A percentile compares a stretch with the other conserved stretches of the same genome.
Evolutionary conservation across 2,888 invertebrate genomes (phyloP).

Genomic region (Acleris literana): DNA sequence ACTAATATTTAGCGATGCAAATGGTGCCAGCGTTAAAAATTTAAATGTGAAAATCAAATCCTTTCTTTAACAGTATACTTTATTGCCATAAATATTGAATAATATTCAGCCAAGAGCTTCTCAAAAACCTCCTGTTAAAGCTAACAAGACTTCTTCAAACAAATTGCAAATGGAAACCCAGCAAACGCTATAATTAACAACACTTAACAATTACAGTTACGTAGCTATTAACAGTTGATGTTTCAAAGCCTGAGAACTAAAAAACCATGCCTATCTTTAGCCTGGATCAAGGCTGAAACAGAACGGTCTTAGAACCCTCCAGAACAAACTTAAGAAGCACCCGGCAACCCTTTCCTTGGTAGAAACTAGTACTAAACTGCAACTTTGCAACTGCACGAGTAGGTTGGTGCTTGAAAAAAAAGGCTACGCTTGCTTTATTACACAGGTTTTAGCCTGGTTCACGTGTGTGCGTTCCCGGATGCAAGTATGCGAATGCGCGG

Average conservation of each 20-base stretch:
- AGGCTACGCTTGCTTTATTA: conserved; percentile 39
- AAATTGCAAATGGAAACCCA: too few relatives aligned
- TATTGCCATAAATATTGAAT: too few relatives aligned
- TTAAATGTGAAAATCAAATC: too few relatives aligned
- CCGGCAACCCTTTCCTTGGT: not conserved
- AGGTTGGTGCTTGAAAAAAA: conserved; percentile 41
- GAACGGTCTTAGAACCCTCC: conserved; percentile 33
- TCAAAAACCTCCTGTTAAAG: too few relatives aligned
- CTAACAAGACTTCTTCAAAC: too few relatives aligned
- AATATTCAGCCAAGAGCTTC: too few relatives aligned
- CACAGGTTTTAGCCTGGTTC: conserved; percentile 41
- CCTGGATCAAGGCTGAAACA: conserved; percentile 76
- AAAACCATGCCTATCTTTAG: conserved; percentile 69
- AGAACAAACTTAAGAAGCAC: conserved; percentile 11
- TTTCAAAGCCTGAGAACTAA: conserved; percentile 32
- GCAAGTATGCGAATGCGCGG: conserved; percentile 62
- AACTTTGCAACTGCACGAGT: conserved; percentile 38
- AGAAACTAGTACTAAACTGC: conserved; percentile 10
- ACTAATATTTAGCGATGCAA: too few relatives aligned
- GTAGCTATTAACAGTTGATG: conserved; percentile 22
- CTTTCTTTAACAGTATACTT: too few relatives aligned
- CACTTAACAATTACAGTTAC: conserved; percentile 17
- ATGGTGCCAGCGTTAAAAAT: too few relatives aligned
- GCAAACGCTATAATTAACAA: conserved; percentile 20
- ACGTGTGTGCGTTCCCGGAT: conserved; percentile 61